Conservation (phyloP, 2,888 invertebrate species). For the Erebia palarica region DNA sequence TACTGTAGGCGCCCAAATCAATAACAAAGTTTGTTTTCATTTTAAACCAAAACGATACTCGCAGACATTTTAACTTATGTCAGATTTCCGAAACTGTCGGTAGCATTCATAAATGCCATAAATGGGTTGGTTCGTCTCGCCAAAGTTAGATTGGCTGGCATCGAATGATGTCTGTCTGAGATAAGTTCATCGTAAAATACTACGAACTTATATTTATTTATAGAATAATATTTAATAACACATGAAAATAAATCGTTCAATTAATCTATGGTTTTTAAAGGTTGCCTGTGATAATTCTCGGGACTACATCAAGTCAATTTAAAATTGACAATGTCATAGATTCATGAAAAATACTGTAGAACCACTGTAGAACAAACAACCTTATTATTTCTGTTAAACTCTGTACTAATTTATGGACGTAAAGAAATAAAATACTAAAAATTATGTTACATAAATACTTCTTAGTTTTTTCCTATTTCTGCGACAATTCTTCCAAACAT, state of each 20-base stretch:
- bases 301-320: neutral
- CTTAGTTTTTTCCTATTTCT: no score
- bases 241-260: no score
- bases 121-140: slow-evolving; percentile 52
- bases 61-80: neutral
- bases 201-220: neutral
- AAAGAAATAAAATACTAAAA: no score
- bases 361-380: neutral
- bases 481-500: no score
- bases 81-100: slow-evolving; percentile 29
- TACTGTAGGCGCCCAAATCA: no score
- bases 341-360: neutral
- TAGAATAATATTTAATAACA: no score
- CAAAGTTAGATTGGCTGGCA: slow-evolving; percentile 75
- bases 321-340: slow-evolving; percentile 4
- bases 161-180: slow-evolving; percentile 56
- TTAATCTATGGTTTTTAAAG: neutral
- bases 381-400: no score
- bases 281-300: neutral
- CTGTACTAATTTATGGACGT: no score
- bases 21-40: neutral
- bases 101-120: slow-evolving; percentile 53
- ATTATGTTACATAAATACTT: no score
- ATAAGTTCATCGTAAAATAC: slow-evolving; percentile 56
- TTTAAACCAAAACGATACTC: neutral